These are phyloP conservation scores for Creontiades dilutus DNA, from an alignment of 2,888 invertebrate species.

Conservation along the genomic window DNA sequence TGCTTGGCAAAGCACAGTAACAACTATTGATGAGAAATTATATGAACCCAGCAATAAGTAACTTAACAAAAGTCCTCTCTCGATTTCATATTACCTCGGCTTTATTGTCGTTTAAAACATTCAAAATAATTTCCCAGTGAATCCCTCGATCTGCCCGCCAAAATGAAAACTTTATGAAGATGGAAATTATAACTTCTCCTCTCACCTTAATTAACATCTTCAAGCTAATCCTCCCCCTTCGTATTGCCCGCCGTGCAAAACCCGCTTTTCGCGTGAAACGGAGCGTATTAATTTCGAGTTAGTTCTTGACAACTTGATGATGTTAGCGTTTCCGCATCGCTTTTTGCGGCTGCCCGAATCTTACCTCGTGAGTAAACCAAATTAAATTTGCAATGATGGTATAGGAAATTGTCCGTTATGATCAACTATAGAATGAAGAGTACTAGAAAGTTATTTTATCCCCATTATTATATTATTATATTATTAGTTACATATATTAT, in stretches of 20 bases:
- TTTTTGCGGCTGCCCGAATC: background rate
- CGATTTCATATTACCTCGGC: background rate
- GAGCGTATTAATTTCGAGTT: slow-evolving; percentile 27
- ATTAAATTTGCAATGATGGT: background rate
- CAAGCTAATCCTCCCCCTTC: background rate
- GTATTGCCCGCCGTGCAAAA: background rate
- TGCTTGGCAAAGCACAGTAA: too few species aligned
- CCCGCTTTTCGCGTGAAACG: slow-evolving; percentile 23
- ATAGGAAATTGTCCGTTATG: background rate
- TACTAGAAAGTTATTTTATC: too few species aligned
- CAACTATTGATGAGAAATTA: too few species aligned
- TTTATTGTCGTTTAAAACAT: background rate
- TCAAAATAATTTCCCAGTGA: background rate
- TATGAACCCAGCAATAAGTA: too few species aligned
- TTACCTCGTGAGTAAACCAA: background rate
- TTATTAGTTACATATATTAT: too few species aligned
- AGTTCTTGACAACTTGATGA: slow-evolving; percentile 36
- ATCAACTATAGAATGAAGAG: too few species aligned
- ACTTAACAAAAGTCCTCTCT: too few species aligned
- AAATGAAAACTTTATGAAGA: slow-evolving; percentile 31
- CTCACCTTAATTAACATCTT: background rate
- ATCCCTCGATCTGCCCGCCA: background rate
- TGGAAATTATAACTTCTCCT: background rate
- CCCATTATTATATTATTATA: too few species aligned
- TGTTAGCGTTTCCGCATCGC: background rate